Base-by-base conservation (phyloP, 2,888 invertebrate genomes). In the Heliconius aoede region DNA sequence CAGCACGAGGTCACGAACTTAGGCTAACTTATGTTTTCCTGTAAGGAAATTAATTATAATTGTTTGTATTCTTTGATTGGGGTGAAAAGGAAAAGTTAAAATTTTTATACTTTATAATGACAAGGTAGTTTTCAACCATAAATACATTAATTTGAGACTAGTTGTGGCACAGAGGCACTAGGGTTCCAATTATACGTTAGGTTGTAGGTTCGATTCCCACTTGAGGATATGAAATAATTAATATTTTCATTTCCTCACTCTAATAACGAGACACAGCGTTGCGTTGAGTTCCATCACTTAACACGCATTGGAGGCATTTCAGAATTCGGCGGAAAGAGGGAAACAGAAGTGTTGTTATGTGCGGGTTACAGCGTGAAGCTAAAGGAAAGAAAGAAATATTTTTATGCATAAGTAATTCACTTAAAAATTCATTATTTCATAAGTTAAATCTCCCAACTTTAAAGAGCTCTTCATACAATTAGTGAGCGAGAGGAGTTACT, bases 391-490 rank as follows among this genome's bases (percentile, higher is more conserved):
- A 46, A 8, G 8, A 46, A 3, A 46, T 21, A 46, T 13, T n/a
- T 11, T 13, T 32, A 11, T 32, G n/a, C 13, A 5, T 11, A 62
- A 13, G 21, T n/a, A n/a, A 30, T 32, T 64, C 1, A 32, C n/a
- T 64, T 32, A 1, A 13, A 64, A 64, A n/a, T n/a, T n/a, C 32
- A 64, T 64, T n/a, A 64, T 64, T 64, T 64, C 28, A n/a, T 26
- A 26, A 62, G 62, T 30, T 9, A 64, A n/a, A 24, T 36, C 3
- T 61, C 26, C n/a, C 13, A 32, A 64, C 64, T 32, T n/a, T 64
- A 64, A 32, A 64, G 9, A 64, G 24, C 24, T 64, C n/a, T 24
- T 62, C 21, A 36, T n/a, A 64, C 64, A 32, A 24, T 64, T n/a
- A 64, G 24, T 24, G 24, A 36, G 24, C 15, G 15, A 7, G n/a